Conservation (phyloP, 2,797 vertebrate genomes). For the Thaleichthys pacificus region DNA sequence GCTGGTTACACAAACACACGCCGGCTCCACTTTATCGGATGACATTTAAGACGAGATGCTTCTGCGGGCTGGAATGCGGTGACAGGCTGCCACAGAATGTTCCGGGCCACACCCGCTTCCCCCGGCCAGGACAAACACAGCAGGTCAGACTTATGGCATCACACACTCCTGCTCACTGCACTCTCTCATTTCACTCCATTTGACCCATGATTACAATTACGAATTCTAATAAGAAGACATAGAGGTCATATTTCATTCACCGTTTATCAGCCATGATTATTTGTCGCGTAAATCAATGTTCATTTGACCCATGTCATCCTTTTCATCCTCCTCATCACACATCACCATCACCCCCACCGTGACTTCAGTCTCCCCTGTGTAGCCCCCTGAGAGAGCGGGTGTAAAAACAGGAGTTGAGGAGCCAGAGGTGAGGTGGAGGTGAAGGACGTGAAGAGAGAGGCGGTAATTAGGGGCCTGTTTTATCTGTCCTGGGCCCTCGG, state of each 20-base stretch:
- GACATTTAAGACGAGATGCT: slow-evolving; percentile 34
- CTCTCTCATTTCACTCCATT: not conserved
- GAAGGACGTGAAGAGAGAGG: slow-evolving; percentile 8
- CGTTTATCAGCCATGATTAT: not conserved
- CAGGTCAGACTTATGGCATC: slow-evolving; percentile 2
- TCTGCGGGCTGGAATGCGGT: slow-evolving; percentile 33
- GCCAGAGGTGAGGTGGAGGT: slow-evolving; percentile 15
- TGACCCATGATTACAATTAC: not conserved
- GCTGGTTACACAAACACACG: slow-evolving; percentile 45
- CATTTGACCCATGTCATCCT: not conserved
- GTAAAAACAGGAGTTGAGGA: slow-evolving; percentile 7
- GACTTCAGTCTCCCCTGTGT: not conserved
- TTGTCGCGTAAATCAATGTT: not conserved
- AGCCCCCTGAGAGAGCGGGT: not conserved
- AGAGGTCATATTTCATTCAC: too few relatives aligned
- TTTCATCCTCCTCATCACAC: not conserved
- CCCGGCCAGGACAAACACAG: not conserved
- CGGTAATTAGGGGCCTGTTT: not conserved
- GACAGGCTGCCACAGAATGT: not conserved
- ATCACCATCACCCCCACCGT: not conserved
- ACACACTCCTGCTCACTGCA: not conserved
- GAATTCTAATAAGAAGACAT: too few relatives aligned
- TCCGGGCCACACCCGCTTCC: not conserved
- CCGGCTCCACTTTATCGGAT: slow-evolving; percentile 31
- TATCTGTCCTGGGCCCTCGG: not conserved